phyloP scores from a whole-genome alignment of 2,888 invertebrate species.

The Allophyes oxyacanthae region DNA sequence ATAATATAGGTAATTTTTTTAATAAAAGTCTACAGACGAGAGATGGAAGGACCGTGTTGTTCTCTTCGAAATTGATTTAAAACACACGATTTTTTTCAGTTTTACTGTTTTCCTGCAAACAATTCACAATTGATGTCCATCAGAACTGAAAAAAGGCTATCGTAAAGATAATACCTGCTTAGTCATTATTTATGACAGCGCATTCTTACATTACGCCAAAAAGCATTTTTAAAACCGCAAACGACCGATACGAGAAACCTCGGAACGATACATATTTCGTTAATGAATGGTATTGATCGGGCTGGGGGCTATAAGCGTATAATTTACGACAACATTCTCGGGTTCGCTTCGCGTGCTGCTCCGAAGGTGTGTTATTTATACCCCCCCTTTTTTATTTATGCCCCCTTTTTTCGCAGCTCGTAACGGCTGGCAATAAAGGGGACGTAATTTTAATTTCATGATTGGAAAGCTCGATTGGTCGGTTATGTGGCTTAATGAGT shows the following conservation, averaged over 20 bases:
- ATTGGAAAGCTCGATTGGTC: conserved; percentile 89
- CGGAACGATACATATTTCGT: conserved; percentile 81
- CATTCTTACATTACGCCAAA: conserved; percentile 61
- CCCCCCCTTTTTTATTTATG: conserved; percentile 86
- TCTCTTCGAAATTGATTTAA: neutral
- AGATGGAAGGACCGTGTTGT: neutral
- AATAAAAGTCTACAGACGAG: neutral
- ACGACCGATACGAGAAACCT: conserved; percentile 70
- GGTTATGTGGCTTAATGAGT: conserved; percentile 88
- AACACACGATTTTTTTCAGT: conserved; percentile 17
- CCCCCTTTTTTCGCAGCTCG: conserved; percentile 90
- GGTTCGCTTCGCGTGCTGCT: conserved; percentile 81
- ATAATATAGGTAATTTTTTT: too few relatives aligned
- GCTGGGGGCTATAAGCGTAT: conserved; percentile 79
- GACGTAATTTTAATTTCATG: conserved; percentile 89
- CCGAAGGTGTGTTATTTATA: conserved; percentile 89
- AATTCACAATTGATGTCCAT: conserved; percentile 43
- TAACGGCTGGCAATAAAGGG: conserved; percentile 87
- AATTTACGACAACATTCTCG: conserved; percentile 83
- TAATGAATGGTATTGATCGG: conserved; percentile 88
- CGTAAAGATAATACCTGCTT: conserved; percentile 60
- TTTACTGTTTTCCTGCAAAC: conserved; percentile 34
- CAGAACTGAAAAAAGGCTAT: conserved; percentile 40
- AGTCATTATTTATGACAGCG: conserved; percentile 65
- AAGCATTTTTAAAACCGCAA: conserved; percentile 71